Base-by-base conservation (phyloP, 2,888 invertebrate genomes). In the Eucriotettix oculatus region DNA sequence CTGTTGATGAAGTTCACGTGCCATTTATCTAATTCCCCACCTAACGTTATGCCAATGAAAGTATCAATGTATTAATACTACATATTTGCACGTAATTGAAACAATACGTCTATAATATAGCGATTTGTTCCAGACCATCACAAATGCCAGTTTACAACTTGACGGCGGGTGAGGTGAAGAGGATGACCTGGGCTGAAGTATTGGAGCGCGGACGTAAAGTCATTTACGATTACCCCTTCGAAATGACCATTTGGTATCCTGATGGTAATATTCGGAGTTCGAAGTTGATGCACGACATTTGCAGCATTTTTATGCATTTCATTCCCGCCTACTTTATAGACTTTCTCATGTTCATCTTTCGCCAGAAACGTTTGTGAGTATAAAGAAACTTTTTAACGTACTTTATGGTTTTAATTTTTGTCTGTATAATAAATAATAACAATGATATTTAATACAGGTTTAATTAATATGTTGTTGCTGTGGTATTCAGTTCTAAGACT, bases 161-260 rank as follows among this genome's bases (percentile, higher is more conserved):
- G 61, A 87, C 90, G 10, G 81, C 86, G 17, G 87, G 90, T 0
- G 80, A 79, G 10, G 79, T 87, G 54, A 87, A 91, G 66, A 84
- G 89, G 0, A 73, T 94, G 54, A 86, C 86, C 0, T 98, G 97
- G 97, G 87, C 87, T 1, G 79, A 85, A 60, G 84, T 90, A 53
- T 76, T 94, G 63, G 82, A 85, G 60, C 77, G 81, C 61, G 80
- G 82, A 40, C 77, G 78, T 1, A 68, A 76, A 60, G 78, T 80
- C 65, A 77, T 84, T 0, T 78, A 82, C 63, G 80, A 85, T 67
- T 84, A 85, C 67, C 91, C 92, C 0, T 83, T 89, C 70, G 85
- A 87, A 60, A 78, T 85, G 12, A 82, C 86, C 52, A 77, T 90
- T 1, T 88, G 92, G 84, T 87, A 86, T 72, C 87, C 87, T 0